Conservation (phyloP, 1,140 invertebrate species). For the Amyelois transitella region DNA sequence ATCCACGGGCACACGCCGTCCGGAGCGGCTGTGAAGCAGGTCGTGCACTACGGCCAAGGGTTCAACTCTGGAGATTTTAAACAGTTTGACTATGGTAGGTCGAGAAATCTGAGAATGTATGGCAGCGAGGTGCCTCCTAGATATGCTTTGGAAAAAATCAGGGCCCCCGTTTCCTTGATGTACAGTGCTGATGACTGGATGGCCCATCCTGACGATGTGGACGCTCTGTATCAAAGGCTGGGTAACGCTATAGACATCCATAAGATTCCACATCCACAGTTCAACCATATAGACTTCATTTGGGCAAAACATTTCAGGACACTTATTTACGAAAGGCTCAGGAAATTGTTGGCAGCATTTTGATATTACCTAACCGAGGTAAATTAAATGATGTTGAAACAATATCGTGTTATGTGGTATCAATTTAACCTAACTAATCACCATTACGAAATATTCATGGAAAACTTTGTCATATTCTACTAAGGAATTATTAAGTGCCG, state of each 20-base stretch:
- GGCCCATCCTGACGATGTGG: slow-evolving; percentile 70
- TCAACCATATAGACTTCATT: slow-evolving; percentile 77
- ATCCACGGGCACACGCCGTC: slow-evolving; percentile 85
- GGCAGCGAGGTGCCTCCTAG: slow-evolving; percentile 74
- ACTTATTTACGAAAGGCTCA: slow-evolving; percentile 57
- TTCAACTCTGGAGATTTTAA: slow-evolving; percentile 64
- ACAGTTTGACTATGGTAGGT: slow-evolving; percentile 65
- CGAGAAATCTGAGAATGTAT: slow-evolving; percentile 60
- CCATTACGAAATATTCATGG: too few species aligned
- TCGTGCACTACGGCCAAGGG: slow-evolving; percentile 82
- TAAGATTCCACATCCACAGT: slow-evolving; percentile 49
- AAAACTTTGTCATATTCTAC: too few species aligned
- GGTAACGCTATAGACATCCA: slow-evolving; percentile 62
- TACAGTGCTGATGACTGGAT: slow-evolving; percentile 80
- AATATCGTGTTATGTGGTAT: too few species aligned
- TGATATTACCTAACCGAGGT: too few species aligned
- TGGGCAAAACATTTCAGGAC: slow-evolving; percentile 69
- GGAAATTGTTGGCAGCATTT: slow-evolving; percentile 27
- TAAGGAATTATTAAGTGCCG: too few species aligned
- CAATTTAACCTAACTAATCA: too few species aligned
- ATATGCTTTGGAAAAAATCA: slow-evolving; percentile 77
- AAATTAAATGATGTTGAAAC: too few species aligned
- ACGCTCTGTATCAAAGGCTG: slow-evolving; percentile 50
- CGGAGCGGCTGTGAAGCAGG: slow-evolving; percentile 84
- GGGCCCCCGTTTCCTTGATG: slow-evolving; percentile 78